phyloP scores from a whole-genome alignment of 2,888 invertebrate genomes.

The Volucella zonaria region DNA sequence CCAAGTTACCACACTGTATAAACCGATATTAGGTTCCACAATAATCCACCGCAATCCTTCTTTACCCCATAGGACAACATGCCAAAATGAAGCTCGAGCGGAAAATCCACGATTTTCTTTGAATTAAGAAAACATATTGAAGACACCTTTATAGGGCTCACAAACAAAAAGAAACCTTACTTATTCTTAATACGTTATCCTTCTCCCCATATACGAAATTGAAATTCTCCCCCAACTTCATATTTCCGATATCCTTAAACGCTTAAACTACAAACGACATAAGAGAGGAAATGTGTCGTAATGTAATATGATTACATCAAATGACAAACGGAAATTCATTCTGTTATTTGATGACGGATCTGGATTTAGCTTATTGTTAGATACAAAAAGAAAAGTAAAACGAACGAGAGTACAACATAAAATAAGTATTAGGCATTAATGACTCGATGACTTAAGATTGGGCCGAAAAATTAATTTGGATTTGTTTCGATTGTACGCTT shows the following conservation, averaged over 20 bases:
- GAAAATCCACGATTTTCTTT: conserved; percentile 68
- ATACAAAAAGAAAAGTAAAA: too few relatives aligned
- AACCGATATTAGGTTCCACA: conserved; percentile 35
- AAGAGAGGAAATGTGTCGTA: too few relatives aligned
- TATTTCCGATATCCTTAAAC: conserved; percentile 13
- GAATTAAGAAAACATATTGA: conserved; percentile 49
- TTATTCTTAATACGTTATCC: conserved; percentile 27
- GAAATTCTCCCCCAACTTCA: conserved; percentile 14
- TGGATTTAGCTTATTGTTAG: too few relatives aligned
- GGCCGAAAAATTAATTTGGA: conserved; percentile 65
- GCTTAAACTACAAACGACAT: conserved; percentile 50
- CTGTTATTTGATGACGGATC: conserved; percentile 68
- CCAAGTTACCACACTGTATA: background rate
- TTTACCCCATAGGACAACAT: conserved; percentile 5
- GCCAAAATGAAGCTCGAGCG: conserved; percentile 43
- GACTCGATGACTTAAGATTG: conserved; percentile 58
- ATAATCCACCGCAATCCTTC: conserved; percentile 57
- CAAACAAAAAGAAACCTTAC: conserved; percentile 46
- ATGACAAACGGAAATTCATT: conserved; percentile 57
- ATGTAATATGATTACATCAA: conserved; percentile 30
- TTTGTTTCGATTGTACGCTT: conserved; percentile 56
- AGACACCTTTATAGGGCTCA: conserved; percentile 51
- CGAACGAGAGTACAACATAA: background rate
- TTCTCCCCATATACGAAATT: background rate
- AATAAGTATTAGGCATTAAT: conserved; percentile 52